Evolutionary conservation across 2,888 invertebrate species (phyloP).

Genomic region (Leptinotarsa peninsularis): DNA sequence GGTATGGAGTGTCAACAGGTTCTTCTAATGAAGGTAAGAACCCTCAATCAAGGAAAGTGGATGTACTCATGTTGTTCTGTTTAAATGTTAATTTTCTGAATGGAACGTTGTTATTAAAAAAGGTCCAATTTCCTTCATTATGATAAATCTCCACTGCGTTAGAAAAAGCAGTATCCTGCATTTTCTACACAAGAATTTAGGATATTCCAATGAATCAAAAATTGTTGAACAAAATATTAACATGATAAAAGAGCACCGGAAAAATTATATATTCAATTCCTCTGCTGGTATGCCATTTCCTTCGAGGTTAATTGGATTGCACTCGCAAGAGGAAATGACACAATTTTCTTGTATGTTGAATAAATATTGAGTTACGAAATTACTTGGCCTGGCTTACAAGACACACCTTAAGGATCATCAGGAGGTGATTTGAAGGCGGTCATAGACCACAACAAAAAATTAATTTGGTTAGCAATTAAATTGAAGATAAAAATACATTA

Average conservation of each 20-base stretch:
- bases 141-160: neutral
- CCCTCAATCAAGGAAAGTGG: no score
- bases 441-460: no score
- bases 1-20: no score
- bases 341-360: neutral
- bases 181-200: neutral
- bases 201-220: neutral
- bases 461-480: no score
- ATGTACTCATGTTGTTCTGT: no score
- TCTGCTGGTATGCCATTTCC: neutral
- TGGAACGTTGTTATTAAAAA: neutral
- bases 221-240: neutral
- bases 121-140: neutral
- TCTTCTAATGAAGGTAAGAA: no score
- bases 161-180: neutral
- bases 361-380: neutral
- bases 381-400: neutral
- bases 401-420: no score
- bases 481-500: no score
- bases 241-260: neutral
- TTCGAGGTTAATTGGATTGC: neutral
- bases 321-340: neutral
- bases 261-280: slow-evolving; percentile 7
- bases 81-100: neutral
- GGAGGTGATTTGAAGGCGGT: no score